Evolutionary conservation across 2,113 vertebrate species (phyloP), one percentile per base, ranked within the genome.

Genomic region (Aldabrachelys gigantea): DNA sequence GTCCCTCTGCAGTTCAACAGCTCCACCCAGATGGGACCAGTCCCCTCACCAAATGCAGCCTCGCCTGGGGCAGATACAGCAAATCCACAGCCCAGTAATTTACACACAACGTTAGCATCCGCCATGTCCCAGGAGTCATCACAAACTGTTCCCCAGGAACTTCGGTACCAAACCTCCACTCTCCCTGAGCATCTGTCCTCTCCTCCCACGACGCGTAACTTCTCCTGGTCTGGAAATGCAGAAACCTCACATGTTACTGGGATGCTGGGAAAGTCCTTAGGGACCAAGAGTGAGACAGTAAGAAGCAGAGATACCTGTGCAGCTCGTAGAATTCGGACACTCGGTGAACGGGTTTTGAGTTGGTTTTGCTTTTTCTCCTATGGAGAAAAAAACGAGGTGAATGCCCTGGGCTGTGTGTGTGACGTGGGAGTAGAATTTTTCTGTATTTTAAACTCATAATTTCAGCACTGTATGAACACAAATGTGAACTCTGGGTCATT

Each of bases 1-100:
- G 93, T 90, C 4, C 96, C 96, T 82, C 35, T 87, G 90, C 97
- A 98, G 5, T 88, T 54, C 50, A 98, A 47, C 5, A 92, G 76
- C 56, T 84, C 94, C 59, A 96, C 93, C 97, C 96, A 97, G 69
- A 98, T 95, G 9, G 95, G 95, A 8, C 97, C 97, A 8, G 87
- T 95, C 1, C 97, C 97, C 52, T 69, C 92, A 22, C 97, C 97
- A 25, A 94, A 98, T 0, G 62, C 84, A 10, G 97, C 96, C 59
- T 97, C 92, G 27, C 89, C 87, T 5, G 65, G 82, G 3, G 95
- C 89, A 10, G 65, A 44, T 80, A 90, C 11, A 44, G 97, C 95
- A 8, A 53, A 7, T 44, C 97, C 97, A 84, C 97, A 97, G 76
- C 92, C 93, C 62, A 97, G 75, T 80, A 96, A 92, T 17, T 16